Conservation (phyloP, 2,888 invertebrate genomes). For the Lasioglossum leucozonium region DNA sequence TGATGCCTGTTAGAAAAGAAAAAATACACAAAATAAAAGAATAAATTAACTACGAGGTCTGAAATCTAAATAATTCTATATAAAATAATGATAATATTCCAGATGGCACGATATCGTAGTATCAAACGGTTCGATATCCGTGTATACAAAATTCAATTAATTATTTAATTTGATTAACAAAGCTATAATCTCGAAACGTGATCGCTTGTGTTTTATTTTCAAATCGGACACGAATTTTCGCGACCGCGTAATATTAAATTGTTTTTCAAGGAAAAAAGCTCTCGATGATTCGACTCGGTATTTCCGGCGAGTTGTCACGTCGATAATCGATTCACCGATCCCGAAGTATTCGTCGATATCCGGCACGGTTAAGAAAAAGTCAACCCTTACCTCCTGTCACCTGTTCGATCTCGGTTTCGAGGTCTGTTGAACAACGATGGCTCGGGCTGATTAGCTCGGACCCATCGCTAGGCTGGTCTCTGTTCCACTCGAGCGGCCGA, state of each 20-base stretch:
- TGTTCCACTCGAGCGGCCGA: conserved; percentile 28
- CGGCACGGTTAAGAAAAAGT: conserved; percentile 3
- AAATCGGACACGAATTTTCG: neutral
- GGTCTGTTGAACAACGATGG: conserved; percentile 18
- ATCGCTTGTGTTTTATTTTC: neutral
- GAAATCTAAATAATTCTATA: neutral
- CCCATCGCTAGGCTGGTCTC: conserved; percentile 45
- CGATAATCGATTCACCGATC: conserved; percentile 42
- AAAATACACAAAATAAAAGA: neutral
- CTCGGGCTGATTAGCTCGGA: conserved; percentile 35
- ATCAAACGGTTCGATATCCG: neutral
- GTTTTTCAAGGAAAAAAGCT: neutral
- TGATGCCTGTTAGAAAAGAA: neutral
- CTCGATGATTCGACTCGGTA: neutral
- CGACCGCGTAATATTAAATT: neutral
- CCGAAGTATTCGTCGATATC: neutral
- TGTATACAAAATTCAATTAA: neutral
- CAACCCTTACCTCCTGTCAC: conserved; percentile 42
- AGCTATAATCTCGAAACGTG: neutral
- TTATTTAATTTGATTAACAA: neutral
- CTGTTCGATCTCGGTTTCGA: conserved; percentile 25
- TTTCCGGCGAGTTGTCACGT: conserved; percentile 3
- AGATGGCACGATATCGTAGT: neutral
- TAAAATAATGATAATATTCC: neutral
- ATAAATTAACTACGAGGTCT: neutral